Conservation (phyloP, 35 echinoderm and acorn worm species). For the Apostichopus californicus region DNA sequence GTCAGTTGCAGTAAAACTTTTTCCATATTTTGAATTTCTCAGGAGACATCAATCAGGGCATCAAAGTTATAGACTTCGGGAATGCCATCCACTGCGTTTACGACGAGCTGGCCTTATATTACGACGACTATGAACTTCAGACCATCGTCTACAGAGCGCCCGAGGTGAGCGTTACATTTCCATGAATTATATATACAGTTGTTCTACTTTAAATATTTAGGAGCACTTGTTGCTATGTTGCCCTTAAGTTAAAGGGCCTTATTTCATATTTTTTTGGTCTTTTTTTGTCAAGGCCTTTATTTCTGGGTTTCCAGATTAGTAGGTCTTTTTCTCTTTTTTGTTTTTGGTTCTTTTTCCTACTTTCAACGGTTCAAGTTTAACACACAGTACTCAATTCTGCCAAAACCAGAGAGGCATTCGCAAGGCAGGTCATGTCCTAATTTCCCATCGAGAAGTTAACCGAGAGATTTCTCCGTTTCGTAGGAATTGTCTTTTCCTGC, state of each 20-base stretch:
- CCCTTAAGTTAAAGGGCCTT: not conserved
- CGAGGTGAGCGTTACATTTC: conserved; percentile 80
- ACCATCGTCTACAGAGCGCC: conserved; percentile 91
- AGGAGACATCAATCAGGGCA: conserved; percentile 19
- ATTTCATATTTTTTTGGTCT: not conserved
- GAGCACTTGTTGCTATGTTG: not conserved
- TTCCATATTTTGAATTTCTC: not conserved
- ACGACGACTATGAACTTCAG: conserved; percentile 93
- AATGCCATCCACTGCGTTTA: conserved; percentile 97
- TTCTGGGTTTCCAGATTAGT: conserved; percentile 19
- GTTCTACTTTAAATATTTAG: conserved; percentile 36
- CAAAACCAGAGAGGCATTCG: not conserved
- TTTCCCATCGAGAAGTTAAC: not conserved
- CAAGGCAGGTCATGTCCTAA: not conserved
- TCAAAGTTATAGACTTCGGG: conserved; percentile 98
- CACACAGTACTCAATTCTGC: not conserved
- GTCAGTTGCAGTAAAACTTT: not conserved
- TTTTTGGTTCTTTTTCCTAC: not conserved
- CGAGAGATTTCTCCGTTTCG: not conserved
- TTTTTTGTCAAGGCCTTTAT: not conserved
- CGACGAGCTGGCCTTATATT: conserved; percentile 91
- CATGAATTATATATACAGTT: conserved; percentile 29
- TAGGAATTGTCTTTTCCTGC: not conserved
- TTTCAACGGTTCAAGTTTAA: not conserved
- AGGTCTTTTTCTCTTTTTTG: not conserved